These are phyloP conservation scores for Ryuthela nishihirai DNA, from an alignment of 2,888 invertebrate genomes.

Conservation along the genomic window DNA sequence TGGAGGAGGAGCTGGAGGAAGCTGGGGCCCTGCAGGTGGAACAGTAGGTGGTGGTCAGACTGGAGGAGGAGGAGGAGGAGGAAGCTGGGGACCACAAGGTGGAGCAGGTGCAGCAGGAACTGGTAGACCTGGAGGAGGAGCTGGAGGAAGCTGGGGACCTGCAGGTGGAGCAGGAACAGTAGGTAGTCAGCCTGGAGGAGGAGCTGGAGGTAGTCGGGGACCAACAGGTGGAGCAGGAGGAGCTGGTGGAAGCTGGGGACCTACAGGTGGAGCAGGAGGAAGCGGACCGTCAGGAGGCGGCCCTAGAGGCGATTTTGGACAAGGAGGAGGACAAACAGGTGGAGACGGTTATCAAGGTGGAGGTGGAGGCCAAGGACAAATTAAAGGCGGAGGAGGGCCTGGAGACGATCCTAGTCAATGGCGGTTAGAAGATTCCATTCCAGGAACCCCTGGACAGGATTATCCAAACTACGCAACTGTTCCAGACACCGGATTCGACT, in stretches of 20 bases:
- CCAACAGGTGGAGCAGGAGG: slow-evolving; percentile 3
- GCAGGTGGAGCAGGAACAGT: slow-evolving; percentile 3
- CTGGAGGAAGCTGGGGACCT: neutral
- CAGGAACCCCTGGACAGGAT: slow-evolving; percentile 64
- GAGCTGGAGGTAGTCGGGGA: neutral
- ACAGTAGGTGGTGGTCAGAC: neutral
- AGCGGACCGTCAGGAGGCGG: neutral
- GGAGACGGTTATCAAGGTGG: neutral
- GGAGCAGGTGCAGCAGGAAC: neutral
- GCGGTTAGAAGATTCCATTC: slow-evolving; percentile 51
- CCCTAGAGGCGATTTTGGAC: neutral
- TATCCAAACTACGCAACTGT: slow-evolving; percentile 59
- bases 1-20: neutral
- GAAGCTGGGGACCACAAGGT: neutral
- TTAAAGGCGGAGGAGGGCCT: slow-evolving; percentile 15
- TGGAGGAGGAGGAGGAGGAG: slow-evolving; percentile 5
- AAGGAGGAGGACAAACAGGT: neutral
- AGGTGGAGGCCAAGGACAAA: slow-evolving; percentile 17
- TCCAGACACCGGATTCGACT: slow-evolving; percentile 41
- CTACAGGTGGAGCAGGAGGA: neutral
- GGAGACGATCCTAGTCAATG: slow-evolving; percentile 10
- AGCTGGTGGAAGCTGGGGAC: neutral
- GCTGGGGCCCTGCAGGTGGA: neutral
- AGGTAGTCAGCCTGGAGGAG: neutral
- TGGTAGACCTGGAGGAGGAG: neutral